Conservation (phyloP, 2,113 vertebrate species). For the Scomber japonicus region DNA sequence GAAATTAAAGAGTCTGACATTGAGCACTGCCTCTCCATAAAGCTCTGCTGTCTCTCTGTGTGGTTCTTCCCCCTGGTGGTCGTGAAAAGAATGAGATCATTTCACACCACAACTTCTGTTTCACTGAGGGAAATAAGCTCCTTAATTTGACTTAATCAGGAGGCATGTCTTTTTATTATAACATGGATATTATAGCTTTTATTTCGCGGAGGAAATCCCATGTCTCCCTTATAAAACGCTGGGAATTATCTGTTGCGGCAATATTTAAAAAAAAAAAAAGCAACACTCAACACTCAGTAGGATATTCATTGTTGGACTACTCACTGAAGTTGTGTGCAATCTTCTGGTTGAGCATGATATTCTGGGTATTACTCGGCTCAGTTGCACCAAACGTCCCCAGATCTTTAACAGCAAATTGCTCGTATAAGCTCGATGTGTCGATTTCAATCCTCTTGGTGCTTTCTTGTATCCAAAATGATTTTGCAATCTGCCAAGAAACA, state of each 20-base stretch:
- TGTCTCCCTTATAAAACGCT: background rate
- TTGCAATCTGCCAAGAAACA: constrained; percentile 84
- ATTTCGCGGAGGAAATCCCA: constrained; percentile 2
- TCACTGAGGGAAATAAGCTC: background rate
- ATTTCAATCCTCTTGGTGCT: constrained; percentile 69
- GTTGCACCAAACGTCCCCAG: background rate
- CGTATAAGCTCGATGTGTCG: constrained; percentile 70
- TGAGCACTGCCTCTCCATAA: background rate
- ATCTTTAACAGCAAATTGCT: constrained; percentile 82
- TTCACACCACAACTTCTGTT: constrained; percentile 1
- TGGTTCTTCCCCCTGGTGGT: constrained; percentile 73
- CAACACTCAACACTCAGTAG: background rate
- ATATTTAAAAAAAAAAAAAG: background rate
- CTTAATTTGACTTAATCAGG: constrained; percentile 15
- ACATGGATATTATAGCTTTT: background rate
- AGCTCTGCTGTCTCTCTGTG: constrained; percentile 14
- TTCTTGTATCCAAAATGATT: constrained; percentile 84
- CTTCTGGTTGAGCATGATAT: constrained; percentile 86
- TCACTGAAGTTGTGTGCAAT: constrained; percentile 87
- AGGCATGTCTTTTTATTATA: constrained; percentile 26
- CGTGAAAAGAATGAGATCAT: background rate
- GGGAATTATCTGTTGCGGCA: background rate
- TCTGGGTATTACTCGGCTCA: constrained; percentile 60
- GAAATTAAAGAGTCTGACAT: constrained; percentile 10
- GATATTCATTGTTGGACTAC: constrained; percentile 52